phyloP scores from a whole-genome alignment of 2,888 invertebrate species.

The Drosophila formosana region DNA sequence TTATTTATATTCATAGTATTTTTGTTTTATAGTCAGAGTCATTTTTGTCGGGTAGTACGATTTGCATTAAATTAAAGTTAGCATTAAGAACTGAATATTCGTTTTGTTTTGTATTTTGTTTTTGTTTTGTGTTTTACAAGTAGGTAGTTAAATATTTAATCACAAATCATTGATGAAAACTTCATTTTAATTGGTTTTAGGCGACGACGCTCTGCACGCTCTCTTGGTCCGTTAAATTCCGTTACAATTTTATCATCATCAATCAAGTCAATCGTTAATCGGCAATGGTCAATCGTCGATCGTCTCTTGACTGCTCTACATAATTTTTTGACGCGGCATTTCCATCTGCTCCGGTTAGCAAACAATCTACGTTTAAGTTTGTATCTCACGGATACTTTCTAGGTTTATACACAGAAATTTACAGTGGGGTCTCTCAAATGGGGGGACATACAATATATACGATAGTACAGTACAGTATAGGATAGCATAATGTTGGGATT shows the following conservation, averaged over 20 bases:
- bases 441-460: constrained; percentile 20
- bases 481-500: constrained; percentile 15
- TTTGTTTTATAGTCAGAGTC: constrained; percentile 78
- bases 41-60: constrained; percentile 65
- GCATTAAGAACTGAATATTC: constrained; percentile 68
- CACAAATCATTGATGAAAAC: constrained; percentile 85
- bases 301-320: constrained; percentile 37
- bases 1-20: constrained; percentile 64
- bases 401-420: constrained; percentile 83
- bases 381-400: constrained; percentile 59
- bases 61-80: constrained; percentile 64
- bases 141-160: constrained; percentile 78
- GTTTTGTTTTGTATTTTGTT: constrained; percentile 2
- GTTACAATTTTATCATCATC: constrained; percentile 71
- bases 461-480: constrained; percentile 27
- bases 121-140: constrained; percentile 45
- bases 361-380: constrained; percentile 47
- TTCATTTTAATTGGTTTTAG: constrained; percentile 76
- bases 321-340: constrained; percentile 62
- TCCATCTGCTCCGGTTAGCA: constrained; percentile 61
- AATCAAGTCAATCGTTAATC: constrained; percentile 19
- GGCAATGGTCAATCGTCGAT: constrained; percentile 20
- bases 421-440: constrained; percentile 66
- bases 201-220: constrained; percentile 83
- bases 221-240: constrained; percentile 83